These are phyloP conservation scores for Pammene fasciana DNA, from an alignment of 2,888 invertebrate species.

Conservation along the genomic window DNA sequence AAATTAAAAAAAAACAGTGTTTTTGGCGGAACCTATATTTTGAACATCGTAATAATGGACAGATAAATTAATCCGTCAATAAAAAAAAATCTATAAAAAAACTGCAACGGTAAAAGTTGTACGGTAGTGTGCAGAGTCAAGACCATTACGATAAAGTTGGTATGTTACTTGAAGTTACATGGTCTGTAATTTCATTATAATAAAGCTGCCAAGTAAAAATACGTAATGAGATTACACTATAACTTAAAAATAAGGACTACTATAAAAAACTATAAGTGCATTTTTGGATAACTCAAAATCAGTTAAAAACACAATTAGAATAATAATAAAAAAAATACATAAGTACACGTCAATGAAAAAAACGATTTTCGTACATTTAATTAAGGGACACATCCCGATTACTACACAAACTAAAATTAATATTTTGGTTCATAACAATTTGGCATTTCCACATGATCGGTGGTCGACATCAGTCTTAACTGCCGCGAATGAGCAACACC, in stretches of 20 bases:
- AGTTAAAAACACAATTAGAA: slow-evolving; percentile 9
- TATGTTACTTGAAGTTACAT: background rate
- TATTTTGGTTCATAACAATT: slow-evolving; percentile 63
- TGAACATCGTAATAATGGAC: no score
- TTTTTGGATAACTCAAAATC: slow-evolving; percentile 35
- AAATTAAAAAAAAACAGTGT: no score
- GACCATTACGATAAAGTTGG: background rate
- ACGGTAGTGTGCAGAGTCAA: slow-evolving; percentile 12
- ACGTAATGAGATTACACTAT: slow-evolving; percentile 20
- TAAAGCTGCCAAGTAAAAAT: slow-evolving; percentile 2
- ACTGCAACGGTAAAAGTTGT: no score
- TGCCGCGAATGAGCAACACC: slow-evolving; percentile 46
- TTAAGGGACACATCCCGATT: slow-evolving; percentile 5
- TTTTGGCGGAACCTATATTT: no score
- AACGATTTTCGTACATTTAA: background rate
- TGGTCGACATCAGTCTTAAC: slow-evolving; percentile 59
- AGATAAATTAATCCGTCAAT: no score
- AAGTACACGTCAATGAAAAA: background rate
- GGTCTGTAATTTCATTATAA: background rate
- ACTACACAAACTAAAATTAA: slow-evolving; percentile 44
- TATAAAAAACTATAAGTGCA: slow-evolving; percentile 36
- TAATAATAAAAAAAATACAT: background rate
- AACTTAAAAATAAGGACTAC: slow-evolving; percentile 10
- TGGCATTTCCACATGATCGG: slow-evolving; percentile 59
- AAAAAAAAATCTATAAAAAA: no score